Evolutionary conservation across 2,888 invertebrate species (phyloP), one percentile per base, ranked within the genome.

Genomic region (Diplazon laetatorius): DNA sequence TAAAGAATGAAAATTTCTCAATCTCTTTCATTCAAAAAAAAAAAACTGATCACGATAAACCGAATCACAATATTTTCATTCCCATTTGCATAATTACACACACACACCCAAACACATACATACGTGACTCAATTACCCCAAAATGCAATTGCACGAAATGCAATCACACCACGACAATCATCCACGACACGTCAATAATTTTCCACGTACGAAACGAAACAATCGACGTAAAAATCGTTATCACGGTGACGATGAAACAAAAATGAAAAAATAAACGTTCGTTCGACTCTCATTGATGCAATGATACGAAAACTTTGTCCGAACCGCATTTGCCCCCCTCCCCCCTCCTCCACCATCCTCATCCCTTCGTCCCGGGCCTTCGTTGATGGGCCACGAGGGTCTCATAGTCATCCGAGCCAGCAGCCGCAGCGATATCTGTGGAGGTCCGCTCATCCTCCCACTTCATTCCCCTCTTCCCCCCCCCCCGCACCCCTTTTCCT

Each of bases 241-340:
- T n/a, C n/a, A n/a, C n/a, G n/a, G n/a, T n/a, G n/a, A n/a, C n/a
- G n/a, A n/a, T n/a, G n/a, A n/a, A n/a, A n/a, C n/a, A n/a, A n/a
- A n/a, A n/a, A n/a, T n/a, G n/a, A n/a, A n/a, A n/a, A n/a, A n/a
- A n/a, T n/a, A n/a, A n/a, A n/a, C n/a, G n/a, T n/a, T 30, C 14
- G 35, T 22, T 60, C 46, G 35, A n/a, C 37, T 48, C 59, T 55
- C 71, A 72, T 72, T 63, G 71, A 63, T n/a, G n/a, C 42, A 63
- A 63, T 63, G 63, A 44, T 63, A 63, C 62, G 52, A 63, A 18
- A 63, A 72, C 44, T 72, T 72, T 35, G n/a, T 30, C 55, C 18
- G 39, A 30, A 62, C 20, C 12, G 18, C 44, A 35, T 63, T 16
- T 10, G 6, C 35, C 6, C 16, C 37, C 42, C 10, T 3, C 18